These are phyloP conservation scores for Peromyscus polionotus DNA, from an alignment of 2,113 vertebrate genomes.

Conservation along the genomic window DNA sequence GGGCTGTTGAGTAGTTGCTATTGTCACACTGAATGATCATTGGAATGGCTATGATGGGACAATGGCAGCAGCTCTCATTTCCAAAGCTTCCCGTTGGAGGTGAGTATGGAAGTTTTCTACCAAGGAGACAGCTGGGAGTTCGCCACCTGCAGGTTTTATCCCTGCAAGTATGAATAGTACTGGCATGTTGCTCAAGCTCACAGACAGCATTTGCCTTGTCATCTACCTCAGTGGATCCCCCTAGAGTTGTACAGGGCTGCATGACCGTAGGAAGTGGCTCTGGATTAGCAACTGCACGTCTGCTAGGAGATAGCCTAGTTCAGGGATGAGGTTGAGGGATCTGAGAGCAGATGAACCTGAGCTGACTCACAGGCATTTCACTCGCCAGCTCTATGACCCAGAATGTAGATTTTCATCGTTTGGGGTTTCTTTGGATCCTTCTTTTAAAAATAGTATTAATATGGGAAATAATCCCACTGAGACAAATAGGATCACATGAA, in stretches of 20 bases:
- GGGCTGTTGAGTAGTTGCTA: not conserved
- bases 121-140: not conserved
- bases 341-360: not conserved
- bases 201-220: accelerated
- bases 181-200: too few relatives aligned
- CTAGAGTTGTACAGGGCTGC: too few relatives aligned
- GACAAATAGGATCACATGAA: not conserved
- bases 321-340: accelerated
- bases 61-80: not conserved
- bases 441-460: not conserved
- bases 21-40: not conserved
- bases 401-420: not conserved
- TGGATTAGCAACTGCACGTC: not conserved
- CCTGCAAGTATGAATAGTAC: not conserved
- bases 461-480: not conserved
- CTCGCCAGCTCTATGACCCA: not conserved
- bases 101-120: not conserved
- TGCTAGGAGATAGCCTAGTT: not conserved
- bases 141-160: not conserved
- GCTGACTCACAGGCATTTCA: not conserved
- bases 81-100: not conserved
- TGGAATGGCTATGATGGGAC: not conserved
- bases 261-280: accelerated
- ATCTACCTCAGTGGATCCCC: accelerated
- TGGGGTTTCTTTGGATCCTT: not conserved